Evolutionary conservation across 1,140 invertebrate species (phyloP).

Genomic region (Drosophila willistoni): DNA sequence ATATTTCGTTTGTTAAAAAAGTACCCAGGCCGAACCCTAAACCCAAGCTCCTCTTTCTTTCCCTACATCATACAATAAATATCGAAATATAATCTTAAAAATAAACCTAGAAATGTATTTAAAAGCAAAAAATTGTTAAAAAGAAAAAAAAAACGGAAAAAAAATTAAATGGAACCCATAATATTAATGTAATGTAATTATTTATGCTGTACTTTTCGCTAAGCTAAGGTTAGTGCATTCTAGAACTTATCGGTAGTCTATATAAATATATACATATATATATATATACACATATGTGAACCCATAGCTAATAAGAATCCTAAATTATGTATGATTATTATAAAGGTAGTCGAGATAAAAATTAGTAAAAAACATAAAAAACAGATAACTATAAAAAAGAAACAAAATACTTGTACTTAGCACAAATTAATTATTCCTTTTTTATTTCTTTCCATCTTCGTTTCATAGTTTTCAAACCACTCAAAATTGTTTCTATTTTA

Average conservation of each 20-base stretch:
- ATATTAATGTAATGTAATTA: slow-evolving; percentile 78
- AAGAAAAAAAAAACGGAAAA: slow-evolving; percentile 17
- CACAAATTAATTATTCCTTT: slow-evolving; percentile 73
- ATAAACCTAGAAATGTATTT: slow-evolving; percentile 8
- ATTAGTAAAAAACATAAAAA: slow-evolving; percentile 68
- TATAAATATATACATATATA: slow-evolving; percentile 8
- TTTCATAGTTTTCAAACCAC: slow-evolving; percentile 25
- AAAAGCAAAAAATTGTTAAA: slow-evolving; percentile 14
- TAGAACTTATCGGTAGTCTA: slow-evolving; percentile 76
- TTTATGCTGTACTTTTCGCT: slow-evolving; percentile 81
- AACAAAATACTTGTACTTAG: slow-evolving; percentile 62
- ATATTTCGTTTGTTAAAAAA: neutral
- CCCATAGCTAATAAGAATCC: slow-evolving; percentile 58
- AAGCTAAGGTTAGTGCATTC: slow-evolving; percentile 83
- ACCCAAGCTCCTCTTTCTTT: neutral
- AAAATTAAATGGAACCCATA: slow-evolving; percentile 49
- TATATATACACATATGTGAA: slow-evolving; percentile 51
- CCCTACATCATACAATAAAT: neutral
- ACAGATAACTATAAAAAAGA: slow-evolving; percentile 39
- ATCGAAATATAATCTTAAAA: slow-evolving; percentile 8
- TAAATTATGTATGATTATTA: slow-evolving; percentile 77
- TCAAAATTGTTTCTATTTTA: slow-evolving; percentile 22
- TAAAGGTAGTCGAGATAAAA: slow-evolving; percentile 74
- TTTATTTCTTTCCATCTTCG: slow-evolving; percentile 51
- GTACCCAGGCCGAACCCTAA: neutral